A percentile compares a stretch with the other conserved stretches of the same genome.
These are phyloP conservation scores for Trachops cirrhosus DNA, from an alignment of 2,797 vertebrate genomes.

Conservation along the genomic window DNA sequence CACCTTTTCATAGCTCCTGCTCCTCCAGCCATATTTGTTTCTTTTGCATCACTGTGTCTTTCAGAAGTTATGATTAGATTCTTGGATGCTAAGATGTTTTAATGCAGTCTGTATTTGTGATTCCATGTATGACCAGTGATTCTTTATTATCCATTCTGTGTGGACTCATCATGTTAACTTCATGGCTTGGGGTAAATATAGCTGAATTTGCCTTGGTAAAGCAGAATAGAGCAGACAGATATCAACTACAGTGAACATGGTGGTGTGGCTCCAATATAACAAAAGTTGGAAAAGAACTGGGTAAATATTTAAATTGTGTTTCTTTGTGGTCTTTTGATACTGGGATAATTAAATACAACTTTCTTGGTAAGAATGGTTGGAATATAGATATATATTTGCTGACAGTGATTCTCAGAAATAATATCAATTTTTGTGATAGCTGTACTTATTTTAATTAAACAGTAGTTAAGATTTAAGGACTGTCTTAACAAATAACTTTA, in stretches of 20 bases:
- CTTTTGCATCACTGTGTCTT: not conserved
- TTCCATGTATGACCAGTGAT: not conserved
- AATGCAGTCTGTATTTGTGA: not conserved
- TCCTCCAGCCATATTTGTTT: not conserved
- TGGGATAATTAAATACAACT: not conserved
- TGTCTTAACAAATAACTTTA: not conserved
- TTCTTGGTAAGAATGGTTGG: not conserved
- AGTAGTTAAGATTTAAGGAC: not conserved
- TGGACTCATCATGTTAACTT: not conserved
- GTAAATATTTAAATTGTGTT: not conserved
- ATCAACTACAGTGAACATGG: not conserved
- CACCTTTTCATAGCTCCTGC: not conserved
- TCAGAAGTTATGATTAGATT: not conserved
- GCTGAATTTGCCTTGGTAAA: not conserved
- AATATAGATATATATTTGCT: not conserved
- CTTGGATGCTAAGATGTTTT: not conserved
- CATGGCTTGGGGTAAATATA: not conserved
- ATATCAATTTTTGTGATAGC: not conserved
- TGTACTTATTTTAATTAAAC: not conserved
- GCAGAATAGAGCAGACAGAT: not conserved
- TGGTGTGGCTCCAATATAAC: not conserved
- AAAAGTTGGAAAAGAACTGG: not conserved
- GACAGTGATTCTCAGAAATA: slow-evolving; percentile 2
- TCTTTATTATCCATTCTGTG: not conserved
- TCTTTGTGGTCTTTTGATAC: not conserved